Base-by-base conservation (phyloP, 2,797 vertebrate species). In the Sitta carolinensis region DNA sequence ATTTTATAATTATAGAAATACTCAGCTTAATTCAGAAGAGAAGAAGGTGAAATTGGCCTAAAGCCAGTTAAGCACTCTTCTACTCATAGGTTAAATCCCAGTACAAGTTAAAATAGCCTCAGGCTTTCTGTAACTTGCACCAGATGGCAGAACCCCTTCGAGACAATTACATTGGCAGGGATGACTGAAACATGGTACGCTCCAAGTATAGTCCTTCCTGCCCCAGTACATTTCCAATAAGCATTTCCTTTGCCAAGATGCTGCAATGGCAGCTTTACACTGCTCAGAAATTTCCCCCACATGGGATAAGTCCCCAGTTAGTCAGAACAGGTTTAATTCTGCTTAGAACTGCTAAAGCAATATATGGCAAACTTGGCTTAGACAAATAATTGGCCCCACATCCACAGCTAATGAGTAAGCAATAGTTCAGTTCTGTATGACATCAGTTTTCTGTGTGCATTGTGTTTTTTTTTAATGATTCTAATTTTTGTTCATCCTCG, bases 131-230 rank as follows among this genome's bases (percentile, higher is more conserved):
- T 93, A 96, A 93, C 89, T 75, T 92, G 57, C 82, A 95, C 89
- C 96, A 96, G 93, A 96, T 94, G 96, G 87, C 59, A 93, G 85
- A 93, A 79, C 26, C 79, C 93, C 94, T 89, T 66, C 55, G 94
- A 95, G 87, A 82, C 87, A 87, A 88, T 86, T 95, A 81, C 61
- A 63, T 54, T 96, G 93, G 90, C 94, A 96, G 59, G 48, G 55
- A 92, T 79, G 79, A 72, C 55, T 91, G 82, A 48, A 89, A 66
- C 73, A 84, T 85, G 69, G 84, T 86, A 66, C 25, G 77, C 58
- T 92, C 84, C 89, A 90, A 94, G 68, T 52, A 66, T 29, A 91
- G 84, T 78, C 69, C 55, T 94, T 93, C 92, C 93, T 92, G 84
- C 38, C 84, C 89, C 66, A 69, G 61, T 59, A 93, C 66, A 6